A percentile compares a stretch with the other conserved stretches of the same genome.
phyloP scores from a whole-genome alignment of 2,113 vertebrate species.

The Macroglossus sobrinus region DNA sequence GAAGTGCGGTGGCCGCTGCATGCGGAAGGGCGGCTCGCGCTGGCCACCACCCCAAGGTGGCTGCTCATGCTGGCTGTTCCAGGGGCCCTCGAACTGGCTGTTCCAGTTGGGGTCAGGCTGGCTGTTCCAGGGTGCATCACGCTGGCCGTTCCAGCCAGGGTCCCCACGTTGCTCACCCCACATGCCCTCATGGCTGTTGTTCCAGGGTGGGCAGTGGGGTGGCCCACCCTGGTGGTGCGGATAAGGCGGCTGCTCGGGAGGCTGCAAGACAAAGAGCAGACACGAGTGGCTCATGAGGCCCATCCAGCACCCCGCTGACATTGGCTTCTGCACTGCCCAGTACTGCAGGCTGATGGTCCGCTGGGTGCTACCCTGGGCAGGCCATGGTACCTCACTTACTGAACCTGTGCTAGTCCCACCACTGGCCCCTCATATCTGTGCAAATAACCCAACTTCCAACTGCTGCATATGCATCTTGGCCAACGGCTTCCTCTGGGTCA shows the following conservation, averaged over 20 bases:
- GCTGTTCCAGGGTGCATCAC: conserved; percentile 89
- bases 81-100: conserved; percentile 87
- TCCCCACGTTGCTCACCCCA: conserved; percentile 95
- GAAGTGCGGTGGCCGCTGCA: conserved; percentile 98
- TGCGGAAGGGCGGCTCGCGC: conserved; percentile 95
- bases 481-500: not conserved
- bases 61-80: conserved; percentile 94
- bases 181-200: conserved; percentile 95
- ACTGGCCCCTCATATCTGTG: not conserved
- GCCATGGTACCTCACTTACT: fast-evolving
- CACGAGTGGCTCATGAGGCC: not conserved
- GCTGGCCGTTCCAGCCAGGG: conserved; percentile 92
- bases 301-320: fast-evolving
- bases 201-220: conserved; percentile 97
- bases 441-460: not conserved
- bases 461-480: too few relatives aligned
- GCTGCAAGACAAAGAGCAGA: conserved; percentile 46
- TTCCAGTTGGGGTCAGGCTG: conserved; percentile 91
- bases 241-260: conserved; percentile 83
- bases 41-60: conserved; percentile 95
- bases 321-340: too few relatives aligned
- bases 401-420: not conserved
- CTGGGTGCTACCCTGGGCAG: not conserved
- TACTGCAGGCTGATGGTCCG: not conserved
- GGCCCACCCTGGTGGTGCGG: conserved; percentile 88